Conservation (phyloP, 2,113 vertebrate species). For the Rana temporaria region DNA sequence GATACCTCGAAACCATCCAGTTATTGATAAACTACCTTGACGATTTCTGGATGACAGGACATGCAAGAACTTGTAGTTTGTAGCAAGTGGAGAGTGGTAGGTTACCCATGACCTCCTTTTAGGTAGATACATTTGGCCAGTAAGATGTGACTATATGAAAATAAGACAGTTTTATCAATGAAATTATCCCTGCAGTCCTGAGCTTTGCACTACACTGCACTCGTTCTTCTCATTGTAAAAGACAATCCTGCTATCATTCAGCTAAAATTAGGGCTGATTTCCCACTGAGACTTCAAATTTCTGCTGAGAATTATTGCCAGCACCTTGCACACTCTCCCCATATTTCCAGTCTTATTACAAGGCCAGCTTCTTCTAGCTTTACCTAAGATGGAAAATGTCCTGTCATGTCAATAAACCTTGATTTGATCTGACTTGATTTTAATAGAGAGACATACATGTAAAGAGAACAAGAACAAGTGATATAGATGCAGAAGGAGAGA, state of each 20-base stretch:
- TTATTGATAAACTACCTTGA: too few relatives aligned
- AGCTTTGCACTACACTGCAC: too few relatives aligned
- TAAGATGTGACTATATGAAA: too few relatives aligned
- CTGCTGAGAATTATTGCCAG: slow-evolving; percentile 5
- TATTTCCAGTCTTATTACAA: slow-evolving; percentile 39
- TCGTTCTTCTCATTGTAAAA: neutral
- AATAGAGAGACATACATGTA: slow-evolving; percentile 40
- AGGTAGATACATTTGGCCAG: too few relatives aligned
- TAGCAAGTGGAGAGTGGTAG: too few relatives aligned
- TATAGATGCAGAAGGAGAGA: slow-evolving; percentile 28
- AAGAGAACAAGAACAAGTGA: slow-evolving; percentile 17
- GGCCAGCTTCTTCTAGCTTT: slow-evolving; percentile 23
- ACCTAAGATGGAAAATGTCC: slow-evolving; percentile 46
- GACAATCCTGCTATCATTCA: neutral
- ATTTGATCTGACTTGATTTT: slow-evolving; percentile 45
- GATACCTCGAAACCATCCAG: too few relatives aligned
- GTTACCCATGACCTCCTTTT: too few relatives aligned
- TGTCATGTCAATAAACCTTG: slow-evolving; percentile 48
- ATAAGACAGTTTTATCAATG: too few relatives aligned
- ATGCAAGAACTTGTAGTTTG: too few relatives aligned
- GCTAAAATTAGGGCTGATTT: slow-evolving; percentile 7
- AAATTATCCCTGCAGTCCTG: too few relatives aligned
- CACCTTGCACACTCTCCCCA: slow-evolving; percentile 23
- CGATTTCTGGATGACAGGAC: too few relatives aligned
- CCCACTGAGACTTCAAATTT: slow-evolving; percentile 9